A percentile compares a stretch with the other conserved stretches of the same genome.
These are phyloP conservation scores for Hippolais icterina DNA, from an alignment of 2,113 vertebrate genomes.

Conservation along the genomic window DNA sequence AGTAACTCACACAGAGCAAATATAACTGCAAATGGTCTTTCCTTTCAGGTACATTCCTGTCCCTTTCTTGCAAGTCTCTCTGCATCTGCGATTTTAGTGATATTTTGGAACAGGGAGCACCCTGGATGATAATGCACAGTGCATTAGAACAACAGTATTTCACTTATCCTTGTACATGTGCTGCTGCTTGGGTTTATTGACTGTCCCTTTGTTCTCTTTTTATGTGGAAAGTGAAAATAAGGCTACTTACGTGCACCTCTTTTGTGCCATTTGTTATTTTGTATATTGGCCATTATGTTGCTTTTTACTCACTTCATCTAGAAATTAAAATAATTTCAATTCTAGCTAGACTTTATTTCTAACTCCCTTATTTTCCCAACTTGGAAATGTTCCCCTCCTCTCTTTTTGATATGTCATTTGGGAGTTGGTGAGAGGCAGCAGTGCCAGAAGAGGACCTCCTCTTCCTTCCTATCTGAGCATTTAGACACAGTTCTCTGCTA, in stretches of 20 bases:
- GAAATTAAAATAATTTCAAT: constrained; percentile 42
- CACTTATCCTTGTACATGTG: neutral
- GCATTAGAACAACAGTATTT: constrained; percentile 3
- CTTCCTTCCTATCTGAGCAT: neutral
- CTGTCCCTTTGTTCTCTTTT: constrained; percentile 43
- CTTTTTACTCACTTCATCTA: neutral
- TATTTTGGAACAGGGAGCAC: neutral
- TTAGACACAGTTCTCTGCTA: neutral
- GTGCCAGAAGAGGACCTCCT: neutral
- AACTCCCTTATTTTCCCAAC: neutral
- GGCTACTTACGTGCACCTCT: neutral
- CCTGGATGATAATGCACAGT: neutral
- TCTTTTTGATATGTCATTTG: neutral
- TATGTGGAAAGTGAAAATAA: constrained; percentile 14
- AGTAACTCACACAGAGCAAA: neutral
- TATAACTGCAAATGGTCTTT: neutral
- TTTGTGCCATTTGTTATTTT: neutral
- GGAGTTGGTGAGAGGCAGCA: neutral
- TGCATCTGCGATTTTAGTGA: neutral
- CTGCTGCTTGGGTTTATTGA: constrained; percentile 6
- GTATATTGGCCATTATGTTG: neutral
- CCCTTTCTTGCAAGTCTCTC: neutral
- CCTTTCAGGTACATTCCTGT: constrained; percentile 19
- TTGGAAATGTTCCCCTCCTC: fast-evolving
- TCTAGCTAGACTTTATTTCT: neutral